These are phyloP conservation scores for Diplosoma virens DNA, from an alignment of 23 tunicate species.

Conservation along the genomic window DNA sequence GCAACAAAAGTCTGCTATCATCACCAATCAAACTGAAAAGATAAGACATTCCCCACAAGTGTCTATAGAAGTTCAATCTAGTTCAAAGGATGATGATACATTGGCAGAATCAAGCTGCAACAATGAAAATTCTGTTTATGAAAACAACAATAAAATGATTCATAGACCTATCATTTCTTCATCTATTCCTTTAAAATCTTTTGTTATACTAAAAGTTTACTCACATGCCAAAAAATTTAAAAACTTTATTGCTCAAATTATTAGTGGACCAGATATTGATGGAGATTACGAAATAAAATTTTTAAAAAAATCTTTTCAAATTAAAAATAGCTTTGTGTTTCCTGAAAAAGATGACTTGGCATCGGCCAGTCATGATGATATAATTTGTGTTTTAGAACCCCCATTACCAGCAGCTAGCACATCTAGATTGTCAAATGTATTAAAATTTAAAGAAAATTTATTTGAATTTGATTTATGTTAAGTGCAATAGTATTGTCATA, in stretches of 20 bases:
- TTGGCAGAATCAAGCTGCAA: not conserved
- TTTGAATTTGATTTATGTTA: constrained; percentile 6
- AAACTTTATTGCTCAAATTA: constrained; percentile 2
- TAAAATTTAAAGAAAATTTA: constrained; percentile 16
- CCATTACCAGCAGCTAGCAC: constrained; percentile 19
- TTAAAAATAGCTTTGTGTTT: too few species aligned
- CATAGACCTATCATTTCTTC: not conserved
- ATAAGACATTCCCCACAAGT: not conserved
- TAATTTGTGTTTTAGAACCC: constrained; percentile 10
- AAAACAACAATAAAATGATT: not conserved
- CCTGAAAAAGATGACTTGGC: constrained; percentile 17
- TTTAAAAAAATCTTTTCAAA: too few species aligned
- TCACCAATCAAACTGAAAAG: constrained; percentile 2
- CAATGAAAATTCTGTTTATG: not conserved
- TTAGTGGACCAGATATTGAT: constrained; percentile 7
- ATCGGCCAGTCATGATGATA: not conserved
- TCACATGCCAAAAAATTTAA: not conserved
- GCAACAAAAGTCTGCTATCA: constrained; percentile 7
- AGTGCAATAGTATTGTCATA: too few species aligned
- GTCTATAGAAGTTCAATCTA: too few species aligned
- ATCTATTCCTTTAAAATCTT: not conserved
- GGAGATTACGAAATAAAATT: too few species aligned
- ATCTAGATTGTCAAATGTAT: not conserved
- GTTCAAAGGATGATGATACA: constrained; percentile 2
- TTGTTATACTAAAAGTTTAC: not conserved